Evolutionary conservation across 2,797 vertebrate genomes (phyloP), one percentile per base, ranked within the genome.

Genomic region (Poeciliopsis turneri): DNA sequence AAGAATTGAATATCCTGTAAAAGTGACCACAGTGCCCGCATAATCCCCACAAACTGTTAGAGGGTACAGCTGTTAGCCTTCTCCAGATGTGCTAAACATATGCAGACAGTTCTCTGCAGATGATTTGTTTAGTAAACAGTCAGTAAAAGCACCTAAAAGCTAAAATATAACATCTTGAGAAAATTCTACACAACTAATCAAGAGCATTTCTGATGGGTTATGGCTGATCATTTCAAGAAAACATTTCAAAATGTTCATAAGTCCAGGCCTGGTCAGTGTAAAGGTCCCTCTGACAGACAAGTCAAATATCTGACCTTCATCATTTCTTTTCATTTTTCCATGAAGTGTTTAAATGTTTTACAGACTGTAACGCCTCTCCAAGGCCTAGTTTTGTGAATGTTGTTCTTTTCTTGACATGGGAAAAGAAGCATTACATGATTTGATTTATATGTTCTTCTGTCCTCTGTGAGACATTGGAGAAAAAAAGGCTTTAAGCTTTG

Each of bases 381-480:
- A 61, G 41, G 77, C 69, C 77, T 64, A 73, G 70, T 73, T 78
- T 28, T 61, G 23, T 18, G 3, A 77, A 77, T 57, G 76, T 71
- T 77, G 36, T 77, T 70, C 23, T 41, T 51, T 30, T 41, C 53
- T 36, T 49, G 74, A 76, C 57, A 47, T 76, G 45, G 75, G 75
- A 76, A 76, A 46, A 64, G 43, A 45, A 76, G 75, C 59, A 39
- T 39, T 66, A 36, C 59, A 39, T 49, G 25, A 36, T 25, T 20
- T 51, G 55, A 78, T 78, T 78, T 72, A 78, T 78, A 46, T 16
- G 36, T 78, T 71, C 43, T 72, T 61, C 43, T 61, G 30, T 49
- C 47, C 39, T 77, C 39, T 16, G 61, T 69, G 30, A 69, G 49
- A 57, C 72, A 43, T 30, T 30, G 25, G 43, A 20, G 5, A n/a